Evolutionary conservation across 2,113 vertebrate species (phyloP).

Genomic region (Seriola rivoliana): DNA sequence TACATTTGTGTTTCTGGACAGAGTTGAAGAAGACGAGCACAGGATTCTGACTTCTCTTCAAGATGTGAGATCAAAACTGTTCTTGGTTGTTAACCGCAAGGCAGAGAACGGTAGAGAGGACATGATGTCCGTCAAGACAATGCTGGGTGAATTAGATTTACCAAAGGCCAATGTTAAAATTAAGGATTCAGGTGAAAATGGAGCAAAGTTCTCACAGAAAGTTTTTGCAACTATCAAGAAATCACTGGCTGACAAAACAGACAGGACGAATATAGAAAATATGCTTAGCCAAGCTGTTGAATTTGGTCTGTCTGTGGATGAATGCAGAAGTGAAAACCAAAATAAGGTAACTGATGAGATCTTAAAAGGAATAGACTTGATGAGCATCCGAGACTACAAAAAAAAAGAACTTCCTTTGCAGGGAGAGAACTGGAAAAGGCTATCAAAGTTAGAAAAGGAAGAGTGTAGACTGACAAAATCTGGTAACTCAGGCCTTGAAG

Average conservation of each 20-base stretch:
- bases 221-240: slow-evolving; percentile 34
- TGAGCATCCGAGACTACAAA: slow-evolving; percentile 52
- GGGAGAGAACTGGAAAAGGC: slow-evolving; percentile 58
- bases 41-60: too few species aligned
- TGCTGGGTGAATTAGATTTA: slow-evolving; percentile 31
- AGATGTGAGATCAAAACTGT: slow-evolving; percentile 44
- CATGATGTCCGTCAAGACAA: slow-evolving; percentile 8
- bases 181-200: too few species aligned
- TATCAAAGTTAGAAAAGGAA: slow-evolving; percentile 70
- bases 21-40: too few species aligned
- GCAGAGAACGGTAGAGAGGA: not conserved
- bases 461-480: slow-evolving; percentile 41
- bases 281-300: slow-evolving; percentile 50
- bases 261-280: not conserved
- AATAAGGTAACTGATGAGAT: slow-evolving; percentile 44
- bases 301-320: slow-evolving; percentile 63
- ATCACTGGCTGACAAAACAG: fast-evolving
- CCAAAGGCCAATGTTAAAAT: slow-evolving; percentile 11
- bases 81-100: slow-evolving; percentile 54
- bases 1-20: slow-evolving; percentile 75
- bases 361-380: not conserved
- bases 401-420: slow-evolving; percentile 59
- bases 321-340: not conserved
- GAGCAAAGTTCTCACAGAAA: slow-evolving; percentile 40
- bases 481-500: not conserved